phyloP scores from a whole-genome alignment of 2,888 invertebrate species.

The Thelaira solivaga region DNA sequence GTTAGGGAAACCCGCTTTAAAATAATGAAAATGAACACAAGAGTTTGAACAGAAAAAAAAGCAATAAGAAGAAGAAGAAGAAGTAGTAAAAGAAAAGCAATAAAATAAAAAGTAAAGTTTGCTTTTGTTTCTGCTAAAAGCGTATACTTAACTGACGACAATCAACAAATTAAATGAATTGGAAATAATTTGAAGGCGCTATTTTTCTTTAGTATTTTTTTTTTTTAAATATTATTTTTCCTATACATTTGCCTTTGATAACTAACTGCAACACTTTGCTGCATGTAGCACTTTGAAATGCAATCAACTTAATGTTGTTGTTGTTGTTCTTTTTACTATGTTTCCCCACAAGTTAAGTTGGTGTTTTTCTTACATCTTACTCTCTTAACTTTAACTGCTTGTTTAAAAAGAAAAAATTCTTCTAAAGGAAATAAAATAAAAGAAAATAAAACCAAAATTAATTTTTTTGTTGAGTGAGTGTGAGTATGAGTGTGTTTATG shows the following conservation, averaged over 20 bases:
- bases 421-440: conserved; percentile 15
- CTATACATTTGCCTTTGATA: conserved; percentile 31
- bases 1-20: conserved; percentile 57
- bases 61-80: neutral
- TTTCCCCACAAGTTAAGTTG: conserved; percentile 13
- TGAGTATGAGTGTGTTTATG: neutral
- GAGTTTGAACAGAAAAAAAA: neutral
- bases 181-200: conserved; percentile 63
- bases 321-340: neutral
- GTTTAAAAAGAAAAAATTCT: conserved; percentile 32
- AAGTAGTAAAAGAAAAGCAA: neutral
- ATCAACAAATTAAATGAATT: conserved; percentile 63
- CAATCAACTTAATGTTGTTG: conserved; percentile 45
- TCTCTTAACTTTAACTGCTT: conserved; percentile 43
- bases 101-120: conserved; percentile 40
- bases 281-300: conserved; percentile 45
- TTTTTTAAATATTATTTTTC: neutral
- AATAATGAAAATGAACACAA: conserved; percentile 26
- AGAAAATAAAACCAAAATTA: conserved; percentile 11
- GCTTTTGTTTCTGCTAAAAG: conserved; percentile 53
- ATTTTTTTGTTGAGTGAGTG: neutral
- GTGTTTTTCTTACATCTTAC: conserved; percentile 28
- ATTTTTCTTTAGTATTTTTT: conserved; percentile 33
- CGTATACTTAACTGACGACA: conserved; percentile 61
- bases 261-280: conserved; percentile 45